Base-by-base conservation (phyloP, 2,888 invertebrate genomes). In the Callimorpha dominula region DNA sequence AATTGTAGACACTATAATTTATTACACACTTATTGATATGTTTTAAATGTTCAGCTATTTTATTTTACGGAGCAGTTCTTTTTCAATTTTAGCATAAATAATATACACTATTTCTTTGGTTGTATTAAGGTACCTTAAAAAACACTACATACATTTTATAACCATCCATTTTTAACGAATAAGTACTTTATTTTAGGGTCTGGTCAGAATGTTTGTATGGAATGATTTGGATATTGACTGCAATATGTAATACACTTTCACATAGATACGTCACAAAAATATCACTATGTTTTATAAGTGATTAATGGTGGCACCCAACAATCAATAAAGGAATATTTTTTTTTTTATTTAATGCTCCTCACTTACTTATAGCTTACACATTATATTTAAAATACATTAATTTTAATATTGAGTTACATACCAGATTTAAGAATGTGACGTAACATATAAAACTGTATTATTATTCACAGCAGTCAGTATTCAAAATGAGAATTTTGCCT, bases 401-500 rank as follows among this genome's bases (percentile, higher is more conserved):
- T 57, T 68, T 40, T 43, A 57, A 54, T 57, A 57, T 6, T 68
- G 54, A 43, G 42, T 68, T 68, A 54, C 67, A 68, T 57, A 68
- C n/a, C 43, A 54, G 12, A 42, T 42, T 15, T 65, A 49, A 31
- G n/a, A 7, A 40, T 12, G n/a, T 54, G 43, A 11, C 3, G 12
- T 54, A 42, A 54, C 14, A 8, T 0, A 60, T 15, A 65, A 43
- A 43, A 46, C n/a, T 31, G 31, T 52, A 49, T 52, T 52, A 20
- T 54, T 15, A 54, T 50, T 17, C 8, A 31, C 42, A 68, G 71
- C 81, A 80, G 82, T 86, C 81, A 86, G 81, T 81, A 86, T 80
- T 82, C 79, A 78, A 84, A 81, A 78, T 76, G 11, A 0, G 49
- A 71, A 78, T 77, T 79, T 79, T 75, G 81, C 78, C 79, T 84